Conservation (phyloP, 2,113 vertebrate species). For the Cyanoderma ruficeps region DNA sequence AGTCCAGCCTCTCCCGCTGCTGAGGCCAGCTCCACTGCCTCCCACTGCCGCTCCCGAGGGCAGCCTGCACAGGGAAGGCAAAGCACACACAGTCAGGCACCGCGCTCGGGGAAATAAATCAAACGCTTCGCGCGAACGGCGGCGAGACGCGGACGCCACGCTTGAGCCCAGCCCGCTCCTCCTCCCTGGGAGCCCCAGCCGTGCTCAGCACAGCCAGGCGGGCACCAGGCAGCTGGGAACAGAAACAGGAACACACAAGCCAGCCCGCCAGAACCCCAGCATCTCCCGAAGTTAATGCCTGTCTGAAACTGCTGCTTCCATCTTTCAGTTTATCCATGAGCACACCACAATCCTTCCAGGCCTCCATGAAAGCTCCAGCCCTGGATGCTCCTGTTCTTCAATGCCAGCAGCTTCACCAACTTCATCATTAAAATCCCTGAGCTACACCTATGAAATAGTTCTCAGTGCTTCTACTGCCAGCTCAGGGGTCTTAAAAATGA, state of each 20-base stretch:
- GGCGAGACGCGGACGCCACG: fast-evolving
- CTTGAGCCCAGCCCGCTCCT: neutral
- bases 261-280: neutral
- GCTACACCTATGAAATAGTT: neutral
- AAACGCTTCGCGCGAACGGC: fast-evolving
- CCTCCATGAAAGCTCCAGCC: neutral
- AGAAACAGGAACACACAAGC: fast-evolving
- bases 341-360: neutral
- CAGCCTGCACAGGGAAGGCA: conserved; percentile 75
- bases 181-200: neutral
- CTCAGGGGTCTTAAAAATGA: neutral
- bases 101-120: fast-evolving
- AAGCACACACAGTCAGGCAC: neutral
- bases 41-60: conserved; percentile 86
- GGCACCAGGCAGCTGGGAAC: neutral
- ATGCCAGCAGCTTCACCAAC: neutral
- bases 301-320: neutral
- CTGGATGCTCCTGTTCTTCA: neutral
- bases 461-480: neutral
- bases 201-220: fast-evolving
- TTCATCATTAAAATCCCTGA: neutral
- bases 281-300: neutral
- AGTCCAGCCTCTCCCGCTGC: conserved; percentile 86
- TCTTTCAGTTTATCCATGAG: fast-evolving
- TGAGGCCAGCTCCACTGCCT: conserved; percentile 88